Base-by-base conservation (phyloP, 64 coral and sea anemone species). In the Platygyra sinensis region DNA sequence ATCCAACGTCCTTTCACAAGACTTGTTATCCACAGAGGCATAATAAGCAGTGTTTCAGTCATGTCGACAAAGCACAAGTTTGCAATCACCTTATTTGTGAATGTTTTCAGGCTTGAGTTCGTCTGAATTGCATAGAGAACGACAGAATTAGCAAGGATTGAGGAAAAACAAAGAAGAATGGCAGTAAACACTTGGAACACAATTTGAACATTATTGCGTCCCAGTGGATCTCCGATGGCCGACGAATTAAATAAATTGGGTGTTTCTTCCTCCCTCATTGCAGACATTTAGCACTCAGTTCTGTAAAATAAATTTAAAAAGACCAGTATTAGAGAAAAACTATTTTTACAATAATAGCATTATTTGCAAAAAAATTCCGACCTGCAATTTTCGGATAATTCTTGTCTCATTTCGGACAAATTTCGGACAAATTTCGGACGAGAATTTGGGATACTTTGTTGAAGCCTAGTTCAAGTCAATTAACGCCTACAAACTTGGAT, bases 1-100 rank as follows among this genome's bases (percentile, higher is more conserved):
- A 83, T 88, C 92, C 91, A 93, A 3, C 30, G 30, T 38, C 84
- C 77, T 36, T 88, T 36, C 18, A 80, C 79, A 22, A 88, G 24
- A 10, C 52, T 82, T 30, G 52, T 73, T 27, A 93, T 38, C 91
- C 91, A 93, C 20, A 88, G 24, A 5, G 91, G 91, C 86, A 93
- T 89, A 24, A 88, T 72, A 19, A 89, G 46, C 8, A 83, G 29
- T 39, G 86, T 87, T 71, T 88, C 87, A 8, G 19, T 8, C 8
- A 89, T 80, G 24, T 93, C 86, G 10, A 79, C 61, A 18, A 72
- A 19, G 28, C 86, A 69, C 13, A 93, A 77, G 64, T 93, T 88
- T 20, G 71, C 54, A 82, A 93, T 93, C 19, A 89, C 29, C 61
- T 62, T 87, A 52, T 93, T 93, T 10, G 76, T 93, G 31, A 73